A percentile compares a stretch with the other conserved stretches of the same genome.
These are phyloP conservation scores for Dreissena rostriformis DNA, from an alignment of 1,140 invertebrate genomes.

Conservation along the genomic window DNA sequence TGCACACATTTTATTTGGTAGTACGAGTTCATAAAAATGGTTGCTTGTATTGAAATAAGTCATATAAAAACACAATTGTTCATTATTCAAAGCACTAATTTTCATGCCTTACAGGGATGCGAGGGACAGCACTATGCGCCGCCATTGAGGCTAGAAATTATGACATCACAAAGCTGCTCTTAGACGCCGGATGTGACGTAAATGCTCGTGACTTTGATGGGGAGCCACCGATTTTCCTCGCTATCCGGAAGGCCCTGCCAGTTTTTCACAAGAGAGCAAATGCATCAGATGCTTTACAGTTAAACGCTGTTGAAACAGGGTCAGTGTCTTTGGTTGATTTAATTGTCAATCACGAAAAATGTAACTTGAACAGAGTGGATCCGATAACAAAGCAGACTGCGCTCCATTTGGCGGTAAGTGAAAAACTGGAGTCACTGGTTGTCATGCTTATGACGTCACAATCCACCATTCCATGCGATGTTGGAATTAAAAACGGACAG, in stretches of 20 bases:
- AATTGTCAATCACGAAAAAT: constrained; percentile 30
- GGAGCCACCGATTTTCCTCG: constrained; percentile 50
- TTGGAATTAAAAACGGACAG: constrained; percentile 25
- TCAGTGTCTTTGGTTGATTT: constrained; percentile 25
- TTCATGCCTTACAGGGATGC: no score
- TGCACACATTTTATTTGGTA: no score
- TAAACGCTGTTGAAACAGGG: neutral
- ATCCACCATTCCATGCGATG: constrained; percentile 23
- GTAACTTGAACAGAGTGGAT: constrained; percentile 43
- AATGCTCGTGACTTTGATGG: constrained; percentile 52
- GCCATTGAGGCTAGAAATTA: constrained; percentile 46
- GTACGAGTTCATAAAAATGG: neutral
- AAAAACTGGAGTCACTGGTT: constrained; percentile 38
- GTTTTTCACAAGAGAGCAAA: neutral
- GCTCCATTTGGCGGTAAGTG: constrained; percentile 45
- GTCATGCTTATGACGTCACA: constrained; percentile 27
- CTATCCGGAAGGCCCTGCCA: constrained; percentile 37
- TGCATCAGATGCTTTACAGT: neutral
- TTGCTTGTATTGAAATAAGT: neutral
- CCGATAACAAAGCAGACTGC: constrained; percentile 51
- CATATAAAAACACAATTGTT: neutral
- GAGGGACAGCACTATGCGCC: constrained; percentile 47
- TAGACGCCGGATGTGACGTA: constrained; percentile 45
- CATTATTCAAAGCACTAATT: no score
- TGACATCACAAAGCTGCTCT: constrained; percentile 37